Evolutionary conservation across 2,888 invertebrate species (phyloP).

Genomic region (Pheosia gnoma): DNA sequence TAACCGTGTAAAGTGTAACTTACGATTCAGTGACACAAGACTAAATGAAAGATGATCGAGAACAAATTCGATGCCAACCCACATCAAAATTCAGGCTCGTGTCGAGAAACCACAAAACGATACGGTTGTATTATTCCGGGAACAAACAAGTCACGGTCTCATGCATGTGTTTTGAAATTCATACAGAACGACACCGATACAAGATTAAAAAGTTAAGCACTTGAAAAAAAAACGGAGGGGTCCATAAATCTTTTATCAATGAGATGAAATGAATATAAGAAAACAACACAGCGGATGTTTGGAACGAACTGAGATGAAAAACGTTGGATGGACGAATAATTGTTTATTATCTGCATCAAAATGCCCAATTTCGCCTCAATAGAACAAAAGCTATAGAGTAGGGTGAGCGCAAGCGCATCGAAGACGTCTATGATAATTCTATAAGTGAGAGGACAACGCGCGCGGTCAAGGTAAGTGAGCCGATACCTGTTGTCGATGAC

Average conservation of each 20-base stretch:
- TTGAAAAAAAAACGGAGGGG: constrained; percentile 18
- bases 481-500: constrained; percentile 67
- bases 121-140: constrained; percentile 48
- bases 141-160: constrained; percentile 45
- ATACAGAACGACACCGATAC: constrained; percentile 36
- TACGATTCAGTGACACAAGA: constrained; percentile 56
- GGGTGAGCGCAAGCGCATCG: constrained; percentile 42
- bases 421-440: constrained; percentile 57
- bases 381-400: constrained; percentile 41
- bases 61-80: constrained; percentile 65
- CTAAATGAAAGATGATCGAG: constrained; percentile 51
- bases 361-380: constrained; percentile 20
- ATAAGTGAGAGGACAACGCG: constrained; percentile 75
- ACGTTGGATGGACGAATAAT: background rate
- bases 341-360: background rate
- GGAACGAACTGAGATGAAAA: background rate
- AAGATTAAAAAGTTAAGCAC: constrained; percentile 29
- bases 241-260: constrained; percentile 35
- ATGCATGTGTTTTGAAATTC: constrained; percentile 58
- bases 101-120: constrained; percentile 52
- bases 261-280: constrained; percentile 17
- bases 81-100: constrained; percentile 62
- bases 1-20: constrained; percentile 54
- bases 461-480: constrained; percentile 79
- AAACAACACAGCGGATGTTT: constrained; percentile 3